These are phyloP conservation scores for Rhyacichthys aspro DNA, from an alignment of 2,797 vertebrate genomes.

Conservation along the genomic window DNA sequence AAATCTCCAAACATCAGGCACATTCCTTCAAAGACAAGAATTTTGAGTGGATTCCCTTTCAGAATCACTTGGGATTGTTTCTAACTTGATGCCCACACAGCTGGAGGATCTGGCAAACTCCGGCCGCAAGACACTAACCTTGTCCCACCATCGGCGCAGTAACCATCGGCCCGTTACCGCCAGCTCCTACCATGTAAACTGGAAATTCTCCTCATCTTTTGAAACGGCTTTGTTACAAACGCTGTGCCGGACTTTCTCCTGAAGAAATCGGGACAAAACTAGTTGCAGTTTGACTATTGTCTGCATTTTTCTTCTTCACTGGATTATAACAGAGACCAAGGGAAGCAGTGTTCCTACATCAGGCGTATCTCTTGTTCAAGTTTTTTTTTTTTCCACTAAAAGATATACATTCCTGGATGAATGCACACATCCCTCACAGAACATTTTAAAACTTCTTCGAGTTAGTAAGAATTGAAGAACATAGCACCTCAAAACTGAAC, in stretches of 20 bases:
- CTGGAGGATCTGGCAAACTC: constrained; percentile 67
- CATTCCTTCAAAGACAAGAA: too few relatives aligned
- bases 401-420: constrained; percentile 4
- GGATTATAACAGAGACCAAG: constrained; percentile 2
- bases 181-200: constrained; percentile 69
- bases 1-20: too few relatives aligned
- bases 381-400: too few relatives aligned
- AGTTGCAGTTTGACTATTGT: too few relatives aligned
- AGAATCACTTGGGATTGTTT: constrained; percentile 24
- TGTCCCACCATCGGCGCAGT: neutral
- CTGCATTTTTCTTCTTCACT: neutral
- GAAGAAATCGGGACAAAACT: constrained; percentile 23
- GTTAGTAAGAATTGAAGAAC: too few relatives aligned
- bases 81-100: constrained; percentile 59
- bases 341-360: neutral
- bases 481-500: neutral
- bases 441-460: too few relatives aligned
- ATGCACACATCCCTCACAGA: too few relatives aligned
- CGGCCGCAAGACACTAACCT: constrained; percentile 32
- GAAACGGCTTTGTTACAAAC: constrained; percentile 60
- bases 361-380: neutral
- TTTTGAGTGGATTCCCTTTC: neutral
- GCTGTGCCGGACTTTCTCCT: constrained; percentile 72
- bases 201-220: constrained; percentile 70
- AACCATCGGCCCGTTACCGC: neutral